phyloP scores from a whole-genome alignment of 2,888 invertebrate genomes.

The Halocaridina rubra region DNA sequence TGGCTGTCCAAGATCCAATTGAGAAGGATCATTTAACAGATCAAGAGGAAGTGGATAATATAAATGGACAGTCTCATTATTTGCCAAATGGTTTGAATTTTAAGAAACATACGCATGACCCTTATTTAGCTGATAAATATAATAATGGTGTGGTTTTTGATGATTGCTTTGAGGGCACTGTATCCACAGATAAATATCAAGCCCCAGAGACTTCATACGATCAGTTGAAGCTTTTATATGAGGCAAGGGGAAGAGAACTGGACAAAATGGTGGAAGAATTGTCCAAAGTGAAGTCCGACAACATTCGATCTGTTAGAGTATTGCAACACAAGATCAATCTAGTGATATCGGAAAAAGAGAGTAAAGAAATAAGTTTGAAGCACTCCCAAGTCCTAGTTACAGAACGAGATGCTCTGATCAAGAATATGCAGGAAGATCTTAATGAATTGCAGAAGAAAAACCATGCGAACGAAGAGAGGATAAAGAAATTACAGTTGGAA shows the following conservation, averaged over 20 bases:
- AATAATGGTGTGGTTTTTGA: neutral
- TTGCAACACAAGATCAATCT: conserved; percentile 54
- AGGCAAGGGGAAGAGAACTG: conserved; percentile 56
- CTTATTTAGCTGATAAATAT: conserved; percentile 10
- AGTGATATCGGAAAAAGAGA: conserved; percentile 45
- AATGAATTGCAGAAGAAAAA: conserved; percentile 30
- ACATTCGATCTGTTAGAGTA: conserved; percentile 6
- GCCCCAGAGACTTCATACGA: conserved; percentile 35
- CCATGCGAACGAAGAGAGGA: conserved; percentile 13
- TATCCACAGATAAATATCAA: neutral
- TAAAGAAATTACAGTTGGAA: conserved; percentile 44
- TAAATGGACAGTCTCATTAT: neutral
- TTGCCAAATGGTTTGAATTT: neutral
- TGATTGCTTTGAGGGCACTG: neutral
- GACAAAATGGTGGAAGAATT: conserved; percentile 43
- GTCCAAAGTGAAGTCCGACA: conserved; percentile 34
- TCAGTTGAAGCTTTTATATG: conserved; percentile 57
- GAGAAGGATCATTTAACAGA: neutral
- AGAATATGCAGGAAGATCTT: conserved; percentile 21
- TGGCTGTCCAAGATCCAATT: too few species aligned
- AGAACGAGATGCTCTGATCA: conserved; percentile 44
- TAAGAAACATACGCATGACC: too few species aligned
- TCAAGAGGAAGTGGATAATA: neutral
- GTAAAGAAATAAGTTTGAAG: conserved; percentile 17
- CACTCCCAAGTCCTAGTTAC: conserved; percentile 43